Percentiles rank a stretch among this genome's conserved stretches.
Evolutionary conservation across 1,140 invertebrate genomes (phyloP).

Genomic region (Pogonognathellus flavescens): DNA sequence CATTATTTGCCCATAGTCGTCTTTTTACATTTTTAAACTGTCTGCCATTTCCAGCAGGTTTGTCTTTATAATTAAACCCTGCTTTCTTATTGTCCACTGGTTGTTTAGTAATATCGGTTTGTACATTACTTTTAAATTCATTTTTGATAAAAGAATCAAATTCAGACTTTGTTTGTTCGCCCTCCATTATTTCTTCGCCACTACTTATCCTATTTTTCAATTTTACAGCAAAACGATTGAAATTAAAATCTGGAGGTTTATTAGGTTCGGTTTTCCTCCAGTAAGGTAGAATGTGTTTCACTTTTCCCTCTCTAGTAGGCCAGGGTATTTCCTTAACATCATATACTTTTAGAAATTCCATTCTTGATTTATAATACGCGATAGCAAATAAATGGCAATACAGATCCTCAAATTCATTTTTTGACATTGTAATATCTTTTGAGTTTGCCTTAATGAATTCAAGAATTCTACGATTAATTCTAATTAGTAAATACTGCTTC

Average conservation of each 20-base stretch:
- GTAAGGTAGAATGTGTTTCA: background rate
- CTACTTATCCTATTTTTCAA: background rate
- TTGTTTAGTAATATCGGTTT: background rate
- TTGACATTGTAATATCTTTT: too few species aligned
- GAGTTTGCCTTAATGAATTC: background rate
- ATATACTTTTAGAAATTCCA: background rate
- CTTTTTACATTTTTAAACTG: too few species aligned
- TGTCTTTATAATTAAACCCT: too few species aligned
- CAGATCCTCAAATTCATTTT: background rate
- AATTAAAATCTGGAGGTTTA: background rate
- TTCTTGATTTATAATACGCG: background rate
- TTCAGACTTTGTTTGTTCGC: background rate
- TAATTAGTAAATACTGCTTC: background rate
- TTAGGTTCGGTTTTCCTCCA: background rate
- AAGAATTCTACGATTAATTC: background rate
- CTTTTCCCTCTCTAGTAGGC: background rate
- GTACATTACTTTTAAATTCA: background rate
- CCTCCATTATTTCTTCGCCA: background rate
- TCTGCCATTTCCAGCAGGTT: too few species aligned
- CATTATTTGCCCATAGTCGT: too few species aligned
- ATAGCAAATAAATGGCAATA: constrained; percentile 7
- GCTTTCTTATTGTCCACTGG: too few species aligned
- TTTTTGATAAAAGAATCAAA: background rate
- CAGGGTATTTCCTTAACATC: background rate
- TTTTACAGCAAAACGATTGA: background rate